These are phyloP conservation scores for Erythrocercus mccallii DNA, from an alignment of 2,113 vertebrate species.

Conservation along the genomic window DNA sequence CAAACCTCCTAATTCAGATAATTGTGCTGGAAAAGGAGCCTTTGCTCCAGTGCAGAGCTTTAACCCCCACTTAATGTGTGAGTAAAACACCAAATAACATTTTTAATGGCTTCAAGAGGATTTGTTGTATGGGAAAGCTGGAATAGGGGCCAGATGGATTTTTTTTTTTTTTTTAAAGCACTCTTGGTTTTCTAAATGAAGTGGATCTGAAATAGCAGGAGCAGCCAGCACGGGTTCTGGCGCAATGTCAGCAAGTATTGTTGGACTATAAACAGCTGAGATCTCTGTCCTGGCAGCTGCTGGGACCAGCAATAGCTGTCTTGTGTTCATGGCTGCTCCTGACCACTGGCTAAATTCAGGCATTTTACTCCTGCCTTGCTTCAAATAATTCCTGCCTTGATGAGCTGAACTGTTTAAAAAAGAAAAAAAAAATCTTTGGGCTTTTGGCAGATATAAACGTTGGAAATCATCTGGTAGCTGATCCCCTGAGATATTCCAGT, in stretches of 20 bases:
- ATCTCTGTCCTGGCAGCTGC: slow-evolving; percentile 42
- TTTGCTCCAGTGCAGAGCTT: neutral
- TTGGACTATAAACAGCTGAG: slow-evolving; percentile 16
- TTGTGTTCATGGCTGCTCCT: neutral
- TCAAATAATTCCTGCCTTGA: neutral
- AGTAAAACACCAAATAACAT: neutral
- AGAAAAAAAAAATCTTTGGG: neutral
- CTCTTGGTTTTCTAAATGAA: neutral
- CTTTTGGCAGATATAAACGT: neutral
- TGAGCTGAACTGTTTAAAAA: neutral
- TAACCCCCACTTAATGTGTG: neutral
- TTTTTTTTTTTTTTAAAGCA: neutral
- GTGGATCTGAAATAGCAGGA: neutral
- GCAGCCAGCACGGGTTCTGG: neutral
- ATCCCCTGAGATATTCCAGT: slow-evolving; percentile 32
- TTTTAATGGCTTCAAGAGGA: neutral
- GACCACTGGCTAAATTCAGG: neutral
- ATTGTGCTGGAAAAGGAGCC: neutral
- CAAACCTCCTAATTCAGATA: neutral
- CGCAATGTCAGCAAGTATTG: neutral
- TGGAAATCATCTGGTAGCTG: slow-evolving; percentile 15
- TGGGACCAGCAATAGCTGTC: neutral
- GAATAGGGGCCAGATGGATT: neutral
- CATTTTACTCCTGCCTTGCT: neutral
- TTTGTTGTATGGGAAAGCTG: neutral